phyloP scores from a whole-genome alignment of 2,113 vertebrate genomes.

The Pygoscelis adeliae region DNA sequence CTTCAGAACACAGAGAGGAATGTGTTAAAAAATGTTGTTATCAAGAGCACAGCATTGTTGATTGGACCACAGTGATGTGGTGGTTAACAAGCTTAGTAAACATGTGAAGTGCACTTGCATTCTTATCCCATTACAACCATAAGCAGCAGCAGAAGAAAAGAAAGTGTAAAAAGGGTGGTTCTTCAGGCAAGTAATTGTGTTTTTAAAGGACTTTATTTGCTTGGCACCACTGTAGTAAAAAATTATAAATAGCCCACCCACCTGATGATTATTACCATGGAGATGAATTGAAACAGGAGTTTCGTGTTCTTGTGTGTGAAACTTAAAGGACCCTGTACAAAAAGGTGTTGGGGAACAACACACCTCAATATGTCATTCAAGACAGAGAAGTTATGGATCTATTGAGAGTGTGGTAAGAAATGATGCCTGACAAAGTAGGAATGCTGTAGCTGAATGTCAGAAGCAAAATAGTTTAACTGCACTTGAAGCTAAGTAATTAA shows the following conservation, averaged over 20 bases:
- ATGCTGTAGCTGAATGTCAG: not conserved
- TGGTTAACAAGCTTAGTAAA: not conserved
- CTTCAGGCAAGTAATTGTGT: not conserved
- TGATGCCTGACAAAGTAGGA: not conserved
- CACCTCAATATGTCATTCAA: not conserved
- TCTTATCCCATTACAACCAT: not conserved
- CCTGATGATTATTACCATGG: not conserved
- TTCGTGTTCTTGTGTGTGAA: not conserved
- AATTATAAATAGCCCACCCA: not conserved
- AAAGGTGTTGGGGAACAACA: not conserved
- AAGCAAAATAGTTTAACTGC: not conserved
- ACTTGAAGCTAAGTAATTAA: not conserved
- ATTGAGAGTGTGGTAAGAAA: not conserved
- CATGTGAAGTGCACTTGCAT: not conserved
- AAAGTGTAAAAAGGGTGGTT: not conserved
- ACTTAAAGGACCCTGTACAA: not conserved
- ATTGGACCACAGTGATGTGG: too few relatives aligned
- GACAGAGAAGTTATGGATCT: not conserved
- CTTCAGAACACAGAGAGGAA: not conserved
- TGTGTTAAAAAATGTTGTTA: not conserved
- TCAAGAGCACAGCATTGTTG: not conserved
- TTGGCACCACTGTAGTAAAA: not conserved
- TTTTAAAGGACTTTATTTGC: not conserved
- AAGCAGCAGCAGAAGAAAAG: not conserved
- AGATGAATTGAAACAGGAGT: not conserved